Evolutionary conservation across 2,113 vertebrate genomes (phyloP).

Genomic region (Odontesthes bonariensis): DNA sequence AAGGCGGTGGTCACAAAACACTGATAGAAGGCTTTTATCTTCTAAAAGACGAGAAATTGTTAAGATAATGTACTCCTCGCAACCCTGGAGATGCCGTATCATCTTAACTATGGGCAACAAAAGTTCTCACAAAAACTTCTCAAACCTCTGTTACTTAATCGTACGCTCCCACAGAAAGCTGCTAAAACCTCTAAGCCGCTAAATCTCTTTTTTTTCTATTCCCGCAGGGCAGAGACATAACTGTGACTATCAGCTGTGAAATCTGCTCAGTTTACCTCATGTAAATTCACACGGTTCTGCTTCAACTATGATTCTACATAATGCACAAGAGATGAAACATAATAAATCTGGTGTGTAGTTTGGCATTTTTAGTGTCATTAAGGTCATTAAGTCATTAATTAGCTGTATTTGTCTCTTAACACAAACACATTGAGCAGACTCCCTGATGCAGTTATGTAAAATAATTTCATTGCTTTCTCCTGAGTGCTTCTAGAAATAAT

Average conservation of each 20-base stretch:
- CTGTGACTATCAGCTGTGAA: constrained; percentile 32
- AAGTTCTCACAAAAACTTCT: constrained; percentile 50
- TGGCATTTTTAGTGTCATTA: constrained; percentile 27
- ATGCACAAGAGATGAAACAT: constrained; percentile 33
- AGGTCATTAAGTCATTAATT: constrained; percentile 54
- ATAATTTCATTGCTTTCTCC: constrained; percentile 52
- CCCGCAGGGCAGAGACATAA: constrained; percentile 45
- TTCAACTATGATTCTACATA: constrained; percentile 7
- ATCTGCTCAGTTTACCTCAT: constrained; percentile 35
- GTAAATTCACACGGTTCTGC: constrained; percentile 7
- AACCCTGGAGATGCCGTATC: constrained; percentile 29
- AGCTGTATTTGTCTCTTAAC: constrained; percentile 42
- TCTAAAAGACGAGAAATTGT: constrained; percentile 50
- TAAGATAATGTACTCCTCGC: constrained; percentile 52
- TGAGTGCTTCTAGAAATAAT: constrained; percentile 55
- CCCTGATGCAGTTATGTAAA: constrained; percentile 55
- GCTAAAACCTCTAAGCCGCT: not conserved
- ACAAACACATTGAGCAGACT: constrained; percentile 46
- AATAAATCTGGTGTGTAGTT: constrained; percentile 23
- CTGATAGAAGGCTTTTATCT: constrained; percentile 60
- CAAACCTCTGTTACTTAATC: constrained; percentile 29
- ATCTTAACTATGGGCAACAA: constrained; percentile 25
- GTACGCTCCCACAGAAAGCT: constrained; percentile 11
- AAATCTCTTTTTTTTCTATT: not conserved
- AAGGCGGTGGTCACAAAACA: constrained; percentile 45